These are phyloP conservation scores for Mormyrus proboscirostris DNA, from an alignment of 2,797 vertebrate genomes.

Conservation along the genomic window DNA sequence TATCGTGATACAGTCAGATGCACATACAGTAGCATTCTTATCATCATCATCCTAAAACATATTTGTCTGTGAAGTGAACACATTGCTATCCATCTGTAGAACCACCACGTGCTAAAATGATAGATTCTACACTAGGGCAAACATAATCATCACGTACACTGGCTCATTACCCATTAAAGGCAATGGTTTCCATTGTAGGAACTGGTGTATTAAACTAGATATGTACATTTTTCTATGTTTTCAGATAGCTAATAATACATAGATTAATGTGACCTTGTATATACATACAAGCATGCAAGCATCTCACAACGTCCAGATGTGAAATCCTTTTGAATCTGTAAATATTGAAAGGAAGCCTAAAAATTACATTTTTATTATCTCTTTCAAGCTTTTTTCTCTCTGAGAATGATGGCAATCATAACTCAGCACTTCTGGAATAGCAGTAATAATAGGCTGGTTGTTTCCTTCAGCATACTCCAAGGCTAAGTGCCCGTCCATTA, in stretches of 20 bases:
- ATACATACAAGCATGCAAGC: background rate
- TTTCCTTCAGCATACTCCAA: background rate
- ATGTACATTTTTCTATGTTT: background rate
- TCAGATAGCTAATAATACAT: background rate
- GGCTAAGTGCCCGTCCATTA: background rate
- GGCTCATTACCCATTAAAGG: background rate
- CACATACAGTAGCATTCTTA: background rate
- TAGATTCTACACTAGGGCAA: background rate
- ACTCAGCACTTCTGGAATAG: background rate
- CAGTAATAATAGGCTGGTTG: background rate
- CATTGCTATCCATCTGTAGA: background rate
- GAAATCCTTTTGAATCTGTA: background rate
- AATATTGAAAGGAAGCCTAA: background rate
- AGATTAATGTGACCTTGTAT: background rate
- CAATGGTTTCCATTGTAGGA: background rate
- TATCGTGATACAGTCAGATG: background rate
- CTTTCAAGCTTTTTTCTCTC: background rate
- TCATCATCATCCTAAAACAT: background rate
- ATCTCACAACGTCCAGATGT: background rate
- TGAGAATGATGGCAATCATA: conserved; percentile 4
- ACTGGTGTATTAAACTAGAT: background rate
- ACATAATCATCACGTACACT: background rate
- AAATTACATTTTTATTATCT: background rate
- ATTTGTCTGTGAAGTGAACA: background rate
- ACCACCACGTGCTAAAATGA: background rate